These are phyloP conservation scores for Myotis davidii DNA, from an alignment of 2,113 vertebrate species.

Conservation along the genomic window DNA sequence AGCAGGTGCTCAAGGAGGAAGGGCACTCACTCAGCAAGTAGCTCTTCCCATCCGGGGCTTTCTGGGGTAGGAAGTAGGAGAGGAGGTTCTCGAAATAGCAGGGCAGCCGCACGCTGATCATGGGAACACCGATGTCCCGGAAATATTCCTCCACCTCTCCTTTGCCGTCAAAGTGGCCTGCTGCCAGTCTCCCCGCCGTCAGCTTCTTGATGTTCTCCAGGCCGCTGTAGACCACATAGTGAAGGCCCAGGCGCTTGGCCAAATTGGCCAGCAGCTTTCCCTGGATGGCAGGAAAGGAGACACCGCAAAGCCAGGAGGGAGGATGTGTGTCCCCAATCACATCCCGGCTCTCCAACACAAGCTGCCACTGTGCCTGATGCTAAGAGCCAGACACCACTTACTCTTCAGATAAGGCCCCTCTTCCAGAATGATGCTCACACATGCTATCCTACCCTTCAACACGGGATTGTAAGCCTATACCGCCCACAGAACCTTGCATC, in stretches of 20 bases:
- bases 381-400: not conserved
- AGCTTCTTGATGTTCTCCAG: constrained; percentile 84
- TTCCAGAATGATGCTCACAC: not conserved
- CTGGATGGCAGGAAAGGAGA: constrained; percentile 53
- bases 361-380: not conserved
- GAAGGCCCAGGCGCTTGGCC: constrained; percentile 75
- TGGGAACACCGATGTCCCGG: constrained; percentile 63
- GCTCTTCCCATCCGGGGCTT: constrained; percentile 62
- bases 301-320: not conserved
- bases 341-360: not conserved
- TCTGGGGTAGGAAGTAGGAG: constrained; percentile 78
- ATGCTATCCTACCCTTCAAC: not conserved
- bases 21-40: constrained; percentile 80
- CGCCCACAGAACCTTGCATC: not conserved
- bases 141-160: constrained; percentile 84
- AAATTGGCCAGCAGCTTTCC: constrained; percentile 81
- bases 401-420: not conserved
- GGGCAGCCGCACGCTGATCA: constrained; percentile 72
- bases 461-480: not conserved
- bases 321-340: not conserved
- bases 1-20: fast-evolving
- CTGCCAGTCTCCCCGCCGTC: constrained; percentile 74
- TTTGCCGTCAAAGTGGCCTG: constrained; percentile 84
- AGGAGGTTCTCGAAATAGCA: constrained; percentile 86
- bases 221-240: constrained; percentile 80